These are phyloP conservation scores for Lissonota sp. DNA, from an alignment of 2,888 invertebrate species.

Conservation along the genomic window DNA sequence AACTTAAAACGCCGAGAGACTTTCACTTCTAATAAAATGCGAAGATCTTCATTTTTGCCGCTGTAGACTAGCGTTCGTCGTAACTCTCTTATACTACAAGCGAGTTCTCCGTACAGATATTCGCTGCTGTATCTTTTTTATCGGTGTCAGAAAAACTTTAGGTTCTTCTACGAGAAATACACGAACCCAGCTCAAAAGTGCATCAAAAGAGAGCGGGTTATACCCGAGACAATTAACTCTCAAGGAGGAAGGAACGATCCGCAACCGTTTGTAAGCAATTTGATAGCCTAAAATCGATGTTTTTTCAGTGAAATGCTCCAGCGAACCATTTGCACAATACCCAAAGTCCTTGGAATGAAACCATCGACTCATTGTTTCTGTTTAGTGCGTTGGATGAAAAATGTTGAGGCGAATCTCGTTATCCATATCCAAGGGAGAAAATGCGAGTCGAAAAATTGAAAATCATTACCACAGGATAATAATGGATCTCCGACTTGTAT, in stretches of 20 bases:
- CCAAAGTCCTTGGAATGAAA: background rate
- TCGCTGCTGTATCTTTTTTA: conserved; percentile 12
- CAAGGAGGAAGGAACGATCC: too few species aligned
- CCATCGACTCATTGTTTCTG: background rate
- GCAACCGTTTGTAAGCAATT: too few species aligned
- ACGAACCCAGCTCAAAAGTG: too few species aligned
- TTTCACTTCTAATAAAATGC: conserved; percentile 81
- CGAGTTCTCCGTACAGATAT: background rate
- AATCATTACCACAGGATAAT: background rate
- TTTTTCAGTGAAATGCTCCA: too few species aligned
- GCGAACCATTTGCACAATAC: too few species aligned
- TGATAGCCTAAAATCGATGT: too few species aligned
- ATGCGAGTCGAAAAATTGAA: background rate
- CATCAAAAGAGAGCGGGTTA: too few species aligned
- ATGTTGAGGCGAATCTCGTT: background rate
- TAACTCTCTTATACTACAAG: conserved; percentile 11
- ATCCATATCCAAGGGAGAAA: background rate
- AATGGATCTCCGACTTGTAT: too few species aligned
- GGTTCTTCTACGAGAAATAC: too few species aligned
- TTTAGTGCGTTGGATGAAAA: background rate
- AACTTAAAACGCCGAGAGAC: conserved; percentile 76
- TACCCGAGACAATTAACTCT: too few species aligned
- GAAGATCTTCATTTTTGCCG: conserved; percentile 70
- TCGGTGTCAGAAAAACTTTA: too few species aligned
- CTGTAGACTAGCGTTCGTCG: conserved; percentile 26